These are phyloP conservation scores for Imbricaverruca yamaguchii DNA, from an alignment of 2,888 invertebrate species.

Conservation along the genomic window DNA sequence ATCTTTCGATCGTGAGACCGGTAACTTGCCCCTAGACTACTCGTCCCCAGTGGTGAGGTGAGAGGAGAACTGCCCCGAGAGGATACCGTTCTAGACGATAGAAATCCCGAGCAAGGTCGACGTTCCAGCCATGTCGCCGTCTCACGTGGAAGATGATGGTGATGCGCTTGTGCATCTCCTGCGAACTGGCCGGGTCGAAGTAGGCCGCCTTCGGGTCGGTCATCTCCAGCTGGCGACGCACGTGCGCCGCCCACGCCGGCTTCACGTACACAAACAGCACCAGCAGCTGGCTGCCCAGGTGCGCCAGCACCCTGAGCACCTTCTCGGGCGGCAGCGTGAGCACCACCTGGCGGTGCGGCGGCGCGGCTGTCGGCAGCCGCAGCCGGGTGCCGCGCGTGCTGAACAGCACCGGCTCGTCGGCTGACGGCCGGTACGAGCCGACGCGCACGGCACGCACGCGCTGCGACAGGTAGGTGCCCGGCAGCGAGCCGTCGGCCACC, in stretches of 20 bases:
- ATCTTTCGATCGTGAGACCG: too few species aligned
- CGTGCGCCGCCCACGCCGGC: slow-evolving; percentile 57
- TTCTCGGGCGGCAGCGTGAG: slow-evolving; percentile 60
- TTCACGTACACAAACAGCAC: slow-evolving; percentile 72
- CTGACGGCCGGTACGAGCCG: slow-evolving; percentile 72
- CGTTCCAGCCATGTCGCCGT: background rate
- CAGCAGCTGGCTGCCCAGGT: slow-evolving; percentile 66
- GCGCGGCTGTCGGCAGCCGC: slow-evolving; percentile 45
- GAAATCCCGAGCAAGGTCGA: too few species aligned
- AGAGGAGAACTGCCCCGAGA: too few species aligned
- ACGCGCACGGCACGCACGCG: slow-evolving; percentile 70
- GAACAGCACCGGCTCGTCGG: slow-evolving; percentile 51
- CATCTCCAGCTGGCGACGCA: slow-evolving; percentile 43
- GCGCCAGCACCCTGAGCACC: slow-evolving; percentile 65
- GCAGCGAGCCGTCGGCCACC: slow-evolving; percentile 25
- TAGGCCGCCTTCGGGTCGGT: slow-evolving; percentile 41
- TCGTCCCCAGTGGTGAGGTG: too few species aligned
- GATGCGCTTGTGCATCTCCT: slow-evolving; percentile 63
- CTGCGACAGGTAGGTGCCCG: slow-evolving; percentile 38
- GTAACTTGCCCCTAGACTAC: too few species aligned
- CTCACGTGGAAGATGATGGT: slow-evolving; percentile 50
- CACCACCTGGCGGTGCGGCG: slow-evolving; percentile 42
- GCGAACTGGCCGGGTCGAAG: slow-evolving; percentile 49
- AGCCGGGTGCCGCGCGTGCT: slow-evolving; percentile 44
- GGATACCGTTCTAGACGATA: too few species aligned